Conservation (phyloP, 2,888 invertebrate species). For the Andrena camellia region DNA sequence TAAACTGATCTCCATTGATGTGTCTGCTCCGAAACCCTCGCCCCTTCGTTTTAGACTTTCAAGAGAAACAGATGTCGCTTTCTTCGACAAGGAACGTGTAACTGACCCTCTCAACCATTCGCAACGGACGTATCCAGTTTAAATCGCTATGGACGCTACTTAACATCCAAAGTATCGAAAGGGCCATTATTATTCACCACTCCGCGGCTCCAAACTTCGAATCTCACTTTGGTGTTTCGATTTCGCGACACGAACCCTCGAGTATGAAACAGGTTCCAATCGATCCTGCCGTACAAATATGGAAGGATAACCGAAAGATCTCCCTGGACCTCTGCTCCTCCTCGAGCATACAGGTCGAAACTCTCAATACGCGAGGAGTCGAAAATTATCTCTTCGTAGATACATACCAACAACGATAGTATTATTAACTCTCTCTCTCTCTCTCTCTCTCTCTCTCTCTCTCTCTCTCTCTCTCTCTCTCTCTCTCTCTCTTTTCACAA, state of each 20-base stretch:
- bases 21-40: not conserved
- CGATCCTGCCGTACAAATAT: not conserved
- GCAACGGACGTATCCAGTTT: not conserved
- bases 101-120: not conserved
- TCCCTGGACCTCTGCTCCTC: not conserved
- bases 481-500: not conserved
- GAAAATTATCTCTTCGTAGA: not conserved
- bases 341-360: not conserved
- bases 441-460: too few relatives aligned
- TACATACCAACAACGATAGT: not conserved
- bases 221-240: conserved; percentile 3
- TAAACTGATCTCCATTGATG: not conserved
- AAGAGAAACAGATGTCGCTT: conserved; percentile 22
- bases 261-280: too few relatives aligned
- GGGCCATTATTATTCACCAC: too few relatives aligned
- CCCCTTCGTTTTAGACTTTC: not conserved
- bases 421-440: not conserved
- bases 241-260: not conserved
- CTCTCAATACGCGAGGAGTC: not conserved
- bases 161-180: too few relatives aligned
- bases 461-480: too few relatives aligned
- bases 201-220: not conserved
- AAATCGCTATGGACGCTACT: too few relatives aligned
- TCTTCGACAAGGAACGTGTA: not conserved
- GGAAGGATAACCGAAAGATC: not conserved